These are phyloP conservation scores for Otolemur crassicaudatus DNA, from an alignment of 2,797 vertebrate genomes.

Conservation along the genomic window DNA sequence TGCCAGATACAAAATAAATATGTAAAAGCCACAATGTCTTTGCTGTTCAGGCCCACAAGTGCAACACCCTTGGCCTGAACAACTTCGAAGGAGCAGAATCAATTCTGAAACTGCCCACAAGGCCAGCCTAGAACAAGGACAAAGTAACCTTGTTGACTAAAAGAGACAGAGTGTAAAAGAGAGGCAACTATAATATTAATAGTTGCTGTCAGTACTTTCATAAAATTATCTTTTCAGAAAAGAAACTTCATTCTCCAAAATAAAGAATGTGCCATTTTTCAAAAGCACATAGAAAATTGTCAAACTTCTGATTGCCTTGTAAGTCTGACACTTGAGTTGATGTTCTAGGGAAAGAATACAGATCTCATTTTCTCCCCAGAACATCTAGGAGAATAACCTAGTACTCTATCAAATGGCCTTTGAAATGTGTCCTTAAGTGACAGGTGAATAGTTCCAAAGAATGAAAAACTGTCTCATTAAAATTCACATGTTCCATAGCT, in stretches of 20 bases:
- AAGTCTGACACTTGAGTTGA: not conserved
- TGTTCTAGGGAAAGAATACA: not conserved
- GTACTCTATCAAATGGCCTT: not conserved
- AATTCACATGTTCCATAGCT: not conserved
- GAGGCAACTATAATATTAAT: not conserved
- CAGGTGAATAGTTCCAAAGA: not conserved
- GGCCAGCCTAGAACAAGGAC: not conserved
- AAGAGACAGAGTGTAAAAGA: not conserved
- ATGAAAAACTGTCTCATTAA: not conserved
- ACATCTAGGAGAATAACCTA: not conserved
- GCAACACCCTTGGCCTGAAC: not conserved
- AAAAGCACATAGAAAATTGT: not conserved
- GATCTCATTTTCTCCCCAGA: not conserved
- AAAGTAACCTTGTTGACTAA: not conserved
- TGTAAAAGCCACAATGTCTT: not conserved
- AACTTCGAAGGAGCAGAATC: not conserved
- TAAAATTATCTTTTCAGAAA: conserved; percentile 2
- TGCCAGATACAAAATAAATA: not conserved
- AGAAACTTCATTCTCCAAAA: not conserved
- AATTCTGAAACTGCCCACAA: not conserved
- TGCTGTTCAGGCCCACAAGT: not conserved
- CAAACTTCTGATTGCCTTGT: not conserved
- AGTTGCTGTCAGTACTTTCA: not conserved
- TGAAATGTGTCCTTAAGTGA: not conserved
- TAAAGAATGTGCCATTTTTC: not conserved